phyloP scores from a whole-genome alignment of 2,113 vertebrate species.

The Syngnathus floridae region DNA sequence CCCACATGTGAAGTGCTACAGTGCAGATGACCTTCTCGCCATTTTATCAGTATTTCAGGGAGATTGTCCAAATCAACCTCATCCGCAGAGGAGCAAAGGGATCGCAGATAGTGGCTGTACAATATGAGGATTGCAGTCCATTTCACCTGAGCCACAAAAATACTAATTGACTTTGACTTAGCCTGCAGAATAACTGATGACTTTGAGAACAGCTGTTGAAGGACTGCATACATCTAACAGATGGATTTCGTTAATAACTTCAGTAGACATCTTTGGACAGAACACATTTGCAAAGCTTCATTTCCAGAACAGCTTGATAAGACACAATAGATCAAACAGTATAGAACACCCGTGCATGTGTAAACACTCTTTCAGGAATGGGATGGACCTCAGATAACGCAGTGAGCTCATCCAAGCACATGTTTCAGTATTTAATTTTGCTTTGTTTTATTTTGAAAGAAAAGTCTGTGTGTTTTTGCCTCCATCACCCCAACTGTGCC shows the following conservation, averaged over 20 bases:
- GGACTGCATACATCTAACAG: conserved; percentile 9
- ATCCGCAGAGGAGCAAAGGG: conserved; percentile 3
- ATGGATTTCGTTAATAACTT: conserved; percentile 7
- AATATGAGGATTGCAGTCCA: conserved; percentile 27
- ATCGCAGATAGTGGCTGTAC: conserved; percentile 16
- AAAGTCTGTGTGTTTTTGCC: too few relatives aligned
- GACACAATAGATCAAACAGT: neutral
- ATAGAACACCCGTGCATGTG: neutral
- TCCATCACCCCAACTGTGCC: too few relatives aligned
- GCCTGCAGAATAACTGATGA: conserved; percentile 20
- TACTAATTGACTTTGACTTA: conserved; percentile 39
- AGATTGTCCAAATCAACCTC: neutral
- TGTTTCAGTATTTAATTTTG: conserved; percentile 13
- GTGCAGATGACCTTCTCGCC: conserved; percentile 27
- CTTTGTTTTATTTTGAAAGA: too few relatives aligned
- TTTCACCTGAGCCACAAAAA: conserved; percentile 22
- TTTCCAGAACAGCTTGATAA: neutral
- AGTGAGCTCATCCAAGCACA: neutral
- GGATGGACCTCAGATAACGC: too few relatives aligned
- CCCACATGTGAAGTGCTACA: conserved; percentile 20
- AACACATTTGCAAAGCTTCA: conserved; percentile 10
- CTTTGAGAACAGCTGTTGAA: conserved; percentile 32
- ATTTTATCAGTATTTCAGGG: conserved; percentile 18
- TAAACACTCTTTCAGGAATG: too few relatives aligned
- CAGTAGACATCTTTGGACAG: neutral